Conservation (phyloP, 2,113 vertebrate genomes). For the Colaptes auratus region DNA sequence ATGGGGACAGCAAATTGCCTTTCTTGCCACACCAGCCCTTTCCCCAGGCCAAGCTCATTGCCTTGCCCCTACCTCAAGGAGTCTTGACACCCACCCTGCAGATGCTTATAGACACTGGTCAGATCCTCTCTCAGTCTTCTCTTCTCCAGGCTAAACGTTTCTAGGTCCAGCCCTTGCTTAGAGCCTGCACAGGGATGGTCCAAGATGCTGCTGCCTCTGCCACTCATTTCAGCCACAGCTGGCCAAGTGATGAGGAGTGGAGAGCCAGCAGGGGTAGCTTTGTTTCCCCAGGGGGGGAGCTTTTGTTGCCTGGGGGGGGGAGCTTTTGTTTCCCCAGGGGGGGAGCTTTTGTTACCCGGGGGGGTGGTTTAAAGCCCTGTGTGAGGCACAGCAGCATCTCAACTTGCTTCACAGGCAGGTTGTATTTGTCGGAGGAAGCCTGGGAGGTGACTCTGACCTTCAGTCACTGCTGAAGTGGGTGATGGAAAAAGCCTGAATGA, state of each 20-base stretch:
- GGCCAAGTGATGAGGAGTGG: neutral
- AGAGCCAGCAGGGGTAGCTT: neutral
- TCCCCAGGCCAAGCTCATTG: neutral
- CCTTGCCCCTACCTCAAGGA: neutral
- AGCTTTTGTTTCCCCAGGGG: too few species aligned
- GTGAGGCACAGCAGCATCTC: neutral
- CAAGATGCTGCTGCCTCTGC: neutral
- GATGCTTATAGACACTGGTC: too few species aligned
- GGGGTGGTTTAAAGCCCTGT: neutral
- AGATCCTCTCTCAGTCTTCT: neutral
- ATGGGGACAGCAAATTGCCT: neutral
- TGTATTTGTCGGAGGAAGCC: neutral
- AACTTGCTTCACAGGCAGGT: neutral
- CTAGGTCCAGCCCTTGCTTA: neutral
- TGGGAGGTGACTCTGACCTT: conserved; percentile 7
- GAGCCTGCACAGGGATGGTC: neutral
- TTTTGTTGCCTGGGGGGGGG: too few species aligned
- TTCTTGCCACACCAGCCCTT: neutral
- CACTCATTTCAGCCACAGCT: neutral
- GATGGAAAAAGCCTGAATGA: neutral
- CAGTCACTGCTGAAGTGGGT: neutral
- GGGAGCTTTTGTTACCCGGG: too few species aligned
- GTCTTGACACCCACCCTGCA: too few species aligned
- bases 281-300: too few species aligned
- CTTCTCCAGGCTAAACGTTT: neutral